These are phyloP conservation scores for Labeo rohita DNA, from an alignment of 2,113 vertebrate genomes.

Conservation along the genomic window DNA sequence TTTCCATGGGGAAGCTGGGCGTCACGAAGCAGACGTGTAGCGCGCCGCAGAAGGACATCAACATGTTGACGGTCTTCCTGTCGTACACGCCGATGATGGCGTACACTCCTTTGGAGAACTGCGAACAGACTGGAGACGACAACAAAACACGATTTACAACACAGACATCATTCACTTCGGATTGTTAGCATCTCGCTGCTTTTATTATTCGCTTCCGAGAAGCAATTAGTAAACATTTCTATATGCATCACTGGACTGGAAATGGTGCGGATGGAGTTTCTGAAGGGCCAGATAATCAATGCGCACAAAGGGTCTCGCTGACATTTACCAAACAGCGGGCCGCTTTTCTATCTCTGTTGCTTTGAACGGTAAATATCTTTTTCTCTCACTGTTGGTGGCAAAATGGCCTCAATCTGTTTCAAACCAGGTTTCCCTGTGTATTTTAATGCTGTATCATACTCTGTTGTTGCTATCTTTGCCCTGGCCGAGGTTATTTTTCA, in stretches of 20 bases:
- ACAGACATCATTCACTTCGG: not conserved
- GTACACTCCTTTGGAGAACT: constrained; percentile 98
- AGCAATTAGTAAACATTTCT: not conserved
- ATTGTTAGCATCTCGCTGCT: not conserved
- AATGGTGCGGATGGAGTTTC: constrained; percentile 60
- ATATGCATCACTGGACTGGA: constrained; percentile 43
- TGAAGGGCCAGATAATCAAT: constrained; percentile 74
- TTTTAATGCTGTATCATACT: constrained; percentile 30
- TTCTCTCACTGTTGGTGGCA: constrained; percentile 43
- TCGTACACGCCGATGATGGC: constrained; percentile 99
- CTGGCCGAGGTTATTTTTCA: constrained; percentile 66
- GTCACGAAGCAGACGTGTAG: constrained; percentile 98
- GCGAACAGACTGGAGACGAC: constrained; percentile 87
- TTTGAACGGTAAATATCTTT: constrained; percentile 27
- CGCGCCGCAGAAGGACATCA: constrained; percentile 98
- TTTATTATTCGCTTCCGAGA: not conserved
- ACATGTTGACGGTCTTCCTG: constrained; percentile 96
- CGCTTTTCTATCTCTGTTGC: constrained; percentile 58
- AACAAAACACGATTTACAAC: constrained; percentile 21
- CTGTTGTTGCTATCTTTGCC: constrained; percentile 54
- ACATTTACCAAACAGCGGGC: constrained; percentile 71
- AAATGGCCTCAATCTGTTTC: constrained; percentile 53
- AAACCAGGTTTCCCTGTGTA: constrained; percentile 33
- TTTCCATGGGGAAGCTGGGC: constrained; percentile 94
- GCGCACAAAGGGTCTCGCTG: constrained; percentile 69